A percentile compares a stretch with the other conserved stretches of the same genome.
Evolutionary conservation across 2,113 vertebrate species (phyloP).

Genomic region (Pelecanoides urinatrix): DNA sequence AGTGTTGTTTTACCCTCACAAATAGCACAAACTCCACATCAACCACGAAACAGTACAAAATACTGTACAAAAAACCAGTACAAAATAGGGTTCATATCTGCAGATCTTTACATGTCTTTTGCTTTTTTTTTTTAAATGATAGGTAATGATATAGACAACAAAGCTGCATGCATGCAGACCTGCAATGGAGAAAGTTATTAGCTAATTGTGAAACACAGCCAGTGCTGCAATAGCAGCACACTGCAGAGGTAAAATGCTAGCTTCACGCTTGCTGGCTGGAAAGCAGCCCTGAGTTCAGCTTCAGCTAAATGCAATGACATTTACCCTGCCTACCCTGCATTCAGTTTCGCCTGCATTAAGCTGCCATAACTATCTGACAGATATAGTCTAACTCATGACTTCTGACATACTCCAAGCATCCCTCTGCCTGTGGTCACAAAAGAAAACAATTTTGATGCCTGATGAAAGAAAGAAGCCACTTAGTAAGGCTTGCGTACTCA

Average conservation of each 20-base stretch:
- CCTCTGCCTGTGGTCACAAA: background rate
- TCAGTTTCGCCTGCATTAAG: fast-evolving
- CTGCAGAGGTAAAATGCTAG: background rate
- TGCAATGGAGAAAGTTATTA: slow-evolving; percentile 22
- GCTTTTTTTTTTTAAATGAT: background rate
- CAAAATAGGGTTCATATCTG: background rate
- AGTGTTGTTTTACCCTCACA: background rate
- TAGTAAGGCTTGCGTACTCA: background rate
- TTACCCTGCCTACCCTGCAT: background rate
- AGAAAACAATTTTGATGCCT: background rate
- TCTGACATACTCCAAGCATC: background rate
- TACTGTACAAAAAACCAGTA: too few species aligned
- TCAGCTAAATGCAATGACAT: background rate
- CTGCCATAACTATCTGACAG: background rate
- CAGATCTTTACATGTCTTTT: background rate
- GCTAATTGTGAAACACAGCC: background rate
- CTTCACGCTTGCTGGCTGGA: background rate
- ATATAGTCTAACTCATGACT: background rate
- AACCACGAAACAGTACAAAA: background rate
- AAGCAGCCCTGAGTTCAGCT: background rate
- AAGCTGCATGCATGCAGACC: background rate
- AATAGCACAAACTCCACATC: background rate
- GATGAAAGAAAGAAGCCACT: background rate
- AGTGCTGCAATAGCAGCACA: background rate
- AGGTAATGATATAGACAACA: background rate